These are phyloP conservation scores for Rhingia campestris DNA, from an alignment of 2,888 invertebrate genomes.

Conservation along the genomic window DNA sequence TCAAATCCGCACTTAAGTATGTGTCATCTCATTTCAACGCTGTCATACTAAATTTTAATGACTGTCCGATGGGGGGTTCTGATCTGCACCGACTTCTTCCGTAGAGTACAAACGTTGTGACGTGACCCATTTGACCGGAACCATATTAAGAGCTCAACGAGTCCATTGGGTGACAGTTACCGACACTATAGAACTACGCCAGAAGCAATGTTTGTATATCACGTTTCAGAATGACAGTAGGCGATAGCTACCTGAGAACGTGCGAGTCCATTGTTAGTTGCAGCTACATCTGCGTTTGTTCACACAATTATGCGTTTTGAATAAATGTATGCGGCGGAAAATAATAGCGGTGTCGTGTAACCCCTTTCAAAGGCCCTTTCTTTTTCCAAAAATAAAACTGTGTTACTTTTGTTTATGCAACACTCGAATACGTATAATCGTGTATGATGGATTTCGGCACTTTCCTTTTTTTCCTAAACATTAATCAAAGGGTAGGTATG, in stretches of 20 bases:
- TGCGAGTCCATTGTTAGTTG: background rate
- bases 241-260: slow-evolving; percentile 41
- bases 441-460: slow-evolving; percentile 16
- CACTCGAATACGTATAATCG: slow-evolving; percentile 1
- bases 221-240: slow-evolving; percentile 35
- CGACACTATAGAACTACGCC: slow-evolving; percentile 10
- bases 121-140: slow-evolving; percentile 54
- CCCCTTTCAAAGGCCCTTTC: slow-evolving; percentile 35
- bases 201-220: slow-evolving; percentile 33
- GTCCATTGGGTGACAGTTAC: slow-evolving; percentile 18
- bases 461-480: slow-evolving; percentile 16
- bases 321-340: slow-evolving; percentile 7
- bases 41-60: slow-evolving; percentile 22
- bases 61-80: slow-evolving; percentile 29
- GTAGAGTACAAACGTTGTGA: background rate
- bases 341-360: slow-evolving; percentile 3
- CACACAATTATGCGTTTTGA: slow-evolving; percentile 50
- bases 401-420: background rate
- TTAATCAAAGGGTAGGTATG: slow-evolving; percentile 20
- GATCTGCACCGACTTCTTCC: slow-evolving; percentile 28
- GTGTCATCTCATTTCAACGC: no score
- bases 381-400: slow-evolving; percentile 29
- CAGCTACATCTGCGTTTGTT: slow-evolving; percentile 24
- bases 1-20: no score
- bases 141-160: slow-evolving; percentile 27